Evolutionary conservation across 1,140 invertebrate species (phyloP).

Genomic region (Bathynomus jamesi): DNA sequence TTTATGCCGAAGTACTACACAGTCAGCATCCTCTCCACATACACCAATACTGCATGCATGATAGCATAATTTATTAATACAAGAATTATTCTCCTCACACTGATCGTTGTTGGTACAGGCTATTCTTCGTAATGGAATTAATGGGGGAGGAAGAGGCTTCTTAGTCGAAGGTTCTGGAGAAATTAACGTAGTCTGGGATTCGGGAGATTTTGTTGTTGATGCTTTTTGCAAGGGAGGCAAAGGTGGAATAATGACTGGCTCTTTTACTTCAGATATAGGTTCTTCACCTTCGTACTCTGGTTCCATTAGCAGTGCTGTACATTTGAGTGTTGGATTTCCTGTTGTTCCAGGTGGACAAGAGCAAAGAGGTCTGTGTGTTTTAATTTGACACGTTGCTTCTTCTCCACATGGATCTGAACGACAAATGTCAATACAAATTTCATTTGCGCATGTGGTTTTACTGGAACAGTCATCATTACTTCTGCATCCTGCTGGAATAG

Average conservation of each 20-base stretch:
- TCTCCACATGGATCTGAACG: slow-evolving; percentile 56
- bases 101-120: slow-evolving; percentile 54
- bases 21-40: slow-evolving; percentile 74
- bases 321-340: slow-evolving; percentile 29
- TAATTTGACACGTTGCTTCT: slow-evolving; percentile 32
- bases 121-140: background rate
- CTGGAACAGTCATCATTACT: slow-evolving; percentile 55
- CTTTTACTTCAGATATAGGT: background rate
- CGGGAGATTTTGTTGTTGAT: background rate
- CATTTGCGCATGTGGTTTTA: slow-evolving; percentile 58
- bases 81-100: slow-evolving; percentile 77
- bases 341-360: slow-evolving; percentile 32
- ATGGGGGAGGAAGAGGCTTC: background rate
- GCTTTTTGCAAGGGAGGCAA: too few species aligned
- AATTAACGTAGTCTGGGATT: too few species aligned
- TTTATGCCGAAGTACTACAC: slow-evolving; percentile 60
- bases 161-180: background rate
- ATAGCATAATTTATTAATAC: slow-evolving; percentile 65
- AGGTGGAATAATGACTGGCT: background rate
- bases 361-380: slow-evolving; percentile 31
- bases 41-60: slow-evolving; percentile 60
- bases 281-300: background rate
- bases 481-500: slow-evolving; percentile 22
- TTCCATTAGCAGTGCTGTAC: slow-evolving; percentile 16
- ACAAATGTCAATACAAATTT: slow-evolving; percentile 60